These are phyloP conservation scores for Antigone vipio DNA, from an alignment of 2,113 vertebrate species.

Conservation along the genomic window DNA sequence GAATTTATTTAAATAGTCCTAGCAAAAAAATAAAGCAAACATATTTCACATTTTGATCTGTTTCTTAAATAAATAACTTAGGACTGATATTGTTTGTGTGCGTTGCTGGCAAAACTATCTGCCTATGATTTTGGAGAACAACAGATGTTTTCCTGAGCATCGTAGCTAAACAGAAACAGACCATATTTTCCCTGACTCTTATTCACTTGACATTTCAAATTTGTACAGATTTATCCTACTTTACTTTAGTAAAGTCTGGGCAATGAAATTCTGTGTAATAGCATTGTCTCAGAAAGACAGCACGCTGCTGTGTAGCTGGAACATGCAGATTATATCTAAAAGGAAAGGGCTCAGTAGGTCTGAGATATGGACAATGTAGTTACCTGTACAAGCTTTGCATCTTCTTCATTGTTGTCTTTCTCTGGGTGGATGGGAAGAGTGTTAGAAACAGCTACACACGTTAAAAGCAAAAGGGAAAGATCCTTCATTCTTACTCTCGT, in stretches of 20 bases:
- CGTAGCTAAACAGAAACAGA: neutral
- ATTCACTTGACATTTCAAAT: neutral
- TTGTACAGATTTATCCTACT: neutral
- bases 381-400: constrained; percentile 68
- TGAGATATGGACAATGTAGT: neutral
- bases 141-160: neutral
- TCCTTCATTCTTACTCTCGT: constrained; percentile 41
- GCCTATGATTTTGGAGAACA: neutral
- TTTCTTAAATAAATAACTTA: neutral
- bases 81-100: neutral
- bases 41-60: neutral
- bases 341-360: neutral
- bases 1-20: constrained; percentile 75
- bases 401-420: constrained; percentile 7
- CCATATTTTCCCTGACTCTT: neutral
- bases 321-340: neutral
- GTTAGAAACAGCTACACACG: neutral
- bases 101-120: neutral
- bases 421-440: neutral
- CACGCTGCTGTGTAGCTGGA: neutral
- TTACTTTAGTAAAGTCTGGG: neutral
- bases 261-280: neutral
- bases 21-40: neutral
- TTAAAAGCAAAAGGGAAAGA: constrained; percentile 15
- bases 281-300: neutral